Percentiles rank a stretch among this genome's conserved stretches.
These are phyloP conservation scores for Clarias platycephalus DNA, from an alignment of 2,797 vertebrate genomes.

Conservation along the genomic window DNA sequence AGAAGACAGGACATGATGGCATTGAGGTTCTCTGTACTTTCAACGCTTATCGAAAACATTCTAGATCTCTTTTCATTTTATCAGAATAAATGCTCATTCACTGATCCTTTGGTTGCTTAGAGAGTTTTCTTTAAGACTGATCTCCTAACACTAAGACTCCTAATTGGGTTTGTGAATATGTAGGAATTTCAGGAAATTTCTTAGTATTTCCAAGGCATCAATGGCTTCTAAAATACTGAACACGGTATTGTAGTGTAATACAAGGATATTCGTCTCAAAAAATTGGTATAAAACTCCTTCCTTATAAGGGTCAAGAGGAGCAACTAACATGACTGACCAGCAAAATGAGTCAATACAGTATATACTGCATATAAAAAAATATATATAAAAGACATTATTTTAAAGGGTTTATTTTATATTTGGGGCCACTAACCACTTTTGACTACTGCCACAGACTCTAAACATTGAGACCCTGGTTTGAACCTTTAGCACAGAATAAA, in stretches of 20 bases:
- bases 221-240: not conserved
- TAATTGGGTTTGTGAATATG: not conserved
- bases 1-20: conserved; percentile 23
- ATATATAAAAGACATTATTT: not conserved
- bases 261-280: not conserved
- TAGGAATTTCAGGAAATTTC: not conserved
- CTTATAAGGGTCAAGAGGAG: no score
- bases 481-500: not conserved
- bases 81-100: conserved; percentile 38
- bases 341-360: no score
- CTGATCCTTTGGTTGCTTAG: not conserved
- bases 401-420: not conserved
- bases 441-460: not conserved
- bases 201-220: not conserved
- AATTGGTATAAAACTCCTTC: not conserved
- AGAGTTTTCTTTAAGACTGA: conserved; percentile 15
- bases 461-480: not conserved
- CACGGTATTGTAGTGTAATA: not conserved
- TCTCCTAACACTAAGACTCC: not conserved
- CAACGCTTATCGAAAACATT: conserved; percentile 4
- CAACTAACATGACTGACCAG: not conserved
- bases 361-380: no score
- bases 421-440: not conserved
- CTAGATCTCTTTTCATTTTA: not conserved
- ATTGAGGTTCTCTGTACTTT: conserved; percentile 21